These are phyloP conservation scores for Lepidiolamprologus cunningtoni DNA, from an alignment of 2,113 vertebrate genomes.

Conservation along the genomic window DNA sequence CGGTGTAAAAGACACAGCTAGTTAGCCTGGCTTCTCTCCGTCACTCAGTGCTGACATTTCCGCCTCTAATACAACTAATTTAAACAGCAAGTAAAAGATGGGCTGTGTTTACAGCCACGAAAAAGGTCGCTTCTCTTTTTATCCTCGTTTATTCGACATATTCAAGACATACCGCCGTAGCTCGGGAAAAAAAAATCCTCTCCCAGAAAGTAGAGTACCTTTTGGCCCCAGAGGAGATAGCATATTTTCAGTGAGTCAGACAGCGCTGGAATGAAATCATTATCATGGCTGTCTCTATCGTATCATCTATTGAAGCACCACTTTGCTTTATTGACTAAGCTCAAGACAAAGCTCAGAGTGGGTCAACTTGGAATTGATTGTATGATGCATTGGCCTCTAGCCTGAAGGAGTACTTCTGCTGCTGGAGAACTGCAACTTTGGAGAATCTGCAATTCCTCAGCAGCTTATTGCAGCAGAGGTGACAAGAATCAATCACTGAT, in stretches of 20 bases:
- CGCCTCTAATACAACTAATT: conserved; percentile 37
- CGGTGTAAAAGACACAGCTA: not conserved
- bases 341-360: conserved; percentile 50
- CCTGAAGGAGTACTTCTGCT: conserved; percentile 22
- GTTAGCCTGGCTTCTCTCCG: conserved; percentile 2
- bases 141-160: conserved; percentile 4
- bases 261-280: conserved; percentile 34
- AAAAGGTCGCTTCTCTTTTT: conserved; percentile 54
- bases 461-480: not conserved
- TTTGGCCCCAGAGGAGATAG: not conserved
- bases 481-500: not conserved
- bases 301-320: conserved; percentile 47
- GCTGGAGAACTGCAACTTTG: not conserved
- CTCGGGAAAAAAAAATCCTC: not conserved
- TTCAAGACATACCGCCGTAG: conserved; percentile 17
- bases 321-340: conserved; percentile 58
- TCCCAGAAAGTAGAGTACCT: conserved; percentile 8
- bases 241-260: conserved; percentile 14
- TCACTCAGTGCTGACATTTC: conserved; percentile 46
- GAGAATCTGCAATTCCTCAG: not conserved
- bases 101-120: conserved; percentile 48
- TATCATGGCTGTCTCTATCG: conserved; percentile 37
- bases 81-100: conserved; percentile 54
- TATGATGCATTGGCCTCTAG: conserved; percentile 33
- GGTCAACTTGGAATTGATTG: conserved; percentile 58